Conservation (phyloP, 2,113 vertebrate genomes). For the Nesogale talazaci region DNA sequence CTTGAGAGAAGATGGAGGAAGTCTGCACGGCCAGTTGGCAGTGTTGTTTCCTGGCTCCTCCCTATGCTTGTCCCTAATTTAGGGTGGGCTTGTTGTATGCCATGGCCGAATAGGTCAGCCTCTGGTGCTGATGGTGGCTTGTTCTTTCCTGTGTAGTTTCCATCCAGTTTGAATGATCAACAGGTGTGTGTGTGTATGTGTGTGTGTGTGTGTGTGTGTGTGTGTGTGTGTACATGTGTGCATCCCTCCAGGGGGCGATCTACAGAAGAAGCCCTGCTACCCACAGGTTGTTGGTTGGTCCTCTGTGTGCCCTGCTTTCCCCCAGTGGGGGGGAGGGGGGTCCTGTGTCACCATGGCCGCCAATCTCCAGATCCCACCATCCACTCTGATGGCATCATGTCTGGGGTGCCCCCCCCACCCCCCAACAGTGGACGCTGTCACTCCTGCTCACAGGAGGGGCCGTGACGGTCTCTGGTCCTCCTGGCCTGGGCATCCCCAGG, state of each 20-base stretch:
- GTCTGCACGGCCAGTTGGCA: accelerated
- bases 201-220: too few species aligned
- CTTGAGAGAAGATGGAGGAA: not conserved
- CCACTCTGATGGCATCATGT: too few species aligned
- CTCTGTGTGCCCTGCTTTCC: too few species aligned
- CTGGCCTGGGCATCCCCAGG: not conserved
- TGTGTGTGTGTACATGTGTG: too few species aligned
- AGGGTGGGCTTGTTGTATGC: not conserved
- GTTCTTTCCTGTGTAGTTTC: not conserved
- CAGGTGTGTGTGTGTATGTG: too few species aligned
- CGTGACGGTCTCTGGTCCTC: not conserved
- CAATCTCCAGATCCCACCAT: not conserved
- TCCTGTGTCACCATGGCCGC: not conserved
- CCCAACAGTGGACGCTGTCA: not conserved
- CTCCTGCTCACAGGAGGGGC: not conserved
- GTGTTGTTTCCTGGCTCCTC: not conserved
- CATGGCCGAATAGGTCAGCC: not conserved
- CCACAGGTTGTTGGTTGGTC: not conserved
- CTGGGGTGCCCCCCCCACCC: too few species aligned
- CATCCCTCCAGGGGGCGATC: too few species aligned
- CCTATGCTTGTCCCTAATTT: not conserved
- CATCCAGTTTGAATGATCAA: not conserved
- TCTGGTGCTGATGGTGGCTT: not conserved
- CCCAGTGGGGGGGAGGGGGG: too few species aligned
- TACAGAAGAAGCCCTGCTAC: not conserved